These are phyloP conservation scores for Miopithecus talapoin DNA, from an alignment of 2,797 vertebrate genomes.

Conservation along the genomic window DNA sequence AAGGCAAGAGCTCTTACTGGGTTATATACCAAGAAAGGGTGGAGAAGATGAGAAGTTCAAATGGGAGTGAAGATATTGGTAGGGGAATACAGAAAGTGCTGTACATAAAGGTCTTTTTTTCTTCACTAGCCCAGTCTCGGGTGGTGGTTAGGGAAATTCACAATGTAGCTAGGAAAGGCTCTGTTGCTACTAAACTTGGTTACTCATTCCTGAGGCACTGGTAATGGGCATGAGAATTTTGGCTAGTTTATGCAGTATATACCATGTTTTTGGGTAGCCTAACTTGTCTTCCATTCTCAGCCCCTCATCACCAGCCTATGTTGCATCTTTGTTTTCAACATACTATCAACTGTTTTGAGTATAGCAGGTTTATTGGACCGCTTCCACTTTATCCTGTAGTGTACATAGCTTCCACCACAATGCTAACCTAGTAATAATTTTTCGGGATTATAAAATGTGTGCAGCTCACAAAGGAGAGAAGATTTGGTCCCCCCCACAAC, in stretches of 20 bases:
- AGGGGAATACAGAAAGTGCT: background rate
- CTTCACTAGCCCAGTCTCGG: background rate
- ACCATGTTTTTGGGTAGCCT: background rate
- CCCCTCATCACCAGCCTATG: background rate
- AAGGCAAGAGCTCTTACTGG: background rate
- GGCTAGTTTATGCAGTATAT: background rate
- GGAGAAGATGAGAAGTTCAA: background rate
- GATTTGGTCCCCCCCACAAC: background rate
- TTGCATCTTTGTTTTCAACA: background rate
- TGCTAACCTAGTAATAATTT: background rate
- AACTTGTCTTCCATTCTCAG: background rate
- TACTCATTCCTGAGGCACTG: background rate
- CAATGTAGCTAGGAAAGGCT: background rate
- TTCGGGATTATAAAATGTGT: background rate
- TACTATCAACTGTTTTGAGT: background rate
- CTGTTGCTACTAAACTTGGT: background rate
- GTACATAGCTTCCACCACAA: background rate
- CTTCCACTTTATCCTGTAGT: background rate
- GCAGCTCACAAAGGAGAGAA: background rate
- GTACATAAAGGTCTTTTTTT: accelerated
- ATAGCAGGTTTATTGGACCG: background rate
- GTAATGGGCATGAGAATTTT: background rate
- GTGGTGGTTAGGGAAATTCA: background rate
- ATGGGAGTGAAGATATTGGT: background rate
- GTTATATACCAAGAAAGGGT: background rate